A percentile compares a stretch with the other conserved stretches of the same genome.
These are phyloP conservation scores for Aleiodes leptofemur DNA, from an alignment of 2,888 invertebrate species.

Conservation along the genomic window DNA sequence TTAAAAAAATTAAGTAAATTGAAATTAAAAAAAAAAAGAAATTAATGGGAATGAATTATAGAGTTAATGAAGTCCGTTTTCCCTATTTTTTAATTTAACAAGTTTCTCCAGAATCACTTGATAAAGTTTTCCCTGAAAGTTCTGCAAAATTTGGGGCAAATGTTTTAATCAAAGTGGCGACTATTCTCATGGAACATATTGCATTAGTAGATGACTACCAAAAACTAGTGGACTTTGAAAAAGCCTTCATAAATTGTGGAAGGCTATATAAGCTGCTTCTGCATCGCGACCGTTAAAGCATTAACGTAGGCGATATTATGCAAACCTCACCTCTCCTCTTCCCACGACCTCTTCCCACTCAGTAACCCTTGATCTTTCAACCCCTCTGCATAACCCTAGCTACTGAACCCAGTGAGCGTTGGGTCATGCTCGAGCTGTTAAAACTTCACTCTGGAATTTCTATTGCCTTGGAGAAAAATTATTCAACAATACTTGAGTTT, in stretches of 20 bases:
- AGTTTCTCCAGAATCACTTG: not conserved
- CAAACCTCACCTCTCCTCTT: not conserved
- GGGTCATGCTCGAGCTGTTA: not conserved
- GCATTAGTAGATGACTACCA: constrained; percentile 1
- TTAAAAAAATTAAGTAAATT: too few species aligned
- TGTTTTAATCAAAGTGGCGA: constrained; percentile 39
- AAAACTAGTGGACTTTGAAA: constrained; percentile 31
- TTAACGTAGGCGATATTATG: constrained; percentile 41
- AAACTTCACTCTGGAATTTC: too few species aligned
- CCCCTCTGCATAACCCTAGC: too few species aligned
- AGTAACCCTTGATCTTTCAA: too few species aligned
- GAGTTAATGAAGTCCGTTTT: too few species aligned
- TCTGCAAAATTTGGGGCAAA: constrained; percentile 29
- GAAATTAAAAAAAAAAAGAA: too few species aligned
- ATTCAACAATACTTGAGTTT: too few species aligned
- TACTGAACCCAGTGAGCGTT: not conserved
- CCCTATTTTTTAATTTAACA: too few species aligned
- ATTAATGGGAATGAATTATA: too few species aligned
- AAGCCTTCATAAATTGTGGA: constrained; percentile 31
- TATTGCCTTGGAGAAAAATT: too few species aligned
- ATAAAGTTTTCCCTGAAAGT: constrained; percentile 35
- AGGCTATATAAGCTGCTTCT: constrained; percentile 11
- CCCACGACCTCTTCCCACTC: not conserved
- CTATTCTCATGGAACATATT: constrained; percentile 14
- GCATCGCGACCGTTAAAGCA: constrained; percentile 29